phyloP scores from a whole-genome alignment of 2,888 invertebrate species.

The Eilema sororculum region DNA sequence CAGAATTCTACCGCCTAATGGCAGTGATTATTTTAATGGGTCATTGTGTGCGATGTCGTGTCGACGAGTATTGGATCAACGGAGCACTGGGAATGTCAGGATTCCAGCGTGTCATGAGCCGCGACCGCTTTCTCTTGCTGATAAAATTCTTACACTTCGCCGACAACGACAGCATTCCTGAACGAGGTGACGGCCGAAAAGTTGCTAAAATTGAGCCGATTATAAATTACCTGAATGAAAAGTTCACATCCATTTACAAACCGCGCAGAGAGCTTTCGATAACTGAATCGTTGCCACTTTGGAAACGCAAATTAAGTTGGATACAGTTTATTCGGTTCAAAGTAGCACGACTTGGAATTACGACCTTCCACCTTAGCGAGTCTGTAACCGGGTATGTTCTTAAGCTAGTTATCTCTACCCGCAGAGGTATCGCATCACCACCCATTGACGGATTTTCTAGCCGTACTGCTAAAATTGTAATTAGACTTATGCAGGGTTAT shows the following conservation, averaged over 20 bases:
- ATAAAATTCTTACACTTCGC: background rate
- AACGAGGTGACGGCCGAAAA: background rate
- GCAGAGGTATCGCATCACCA: background rate
- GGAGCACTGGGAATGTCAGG: background rate
- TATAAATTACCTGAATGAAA: background rate
- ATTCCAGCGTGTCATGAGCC: background rate
- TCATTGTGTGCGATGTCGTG: background rate
- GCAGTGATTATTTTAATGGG: background rate
- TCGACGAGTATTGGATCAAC: background rate
- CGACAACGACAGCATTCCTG: background rate
- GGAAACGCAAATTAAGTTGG: background rate
- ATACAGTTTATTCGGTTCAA: background rate
- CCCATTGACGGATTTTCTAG: background rate
- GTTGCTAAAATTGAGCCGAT: background rate
- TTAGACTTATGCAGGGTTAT: background rate
- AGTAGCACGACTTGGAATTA: background rate
- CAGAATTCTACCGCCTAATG: background rate
- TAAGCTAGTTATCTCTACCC: background rate
- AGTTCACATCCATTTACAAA: background rate
- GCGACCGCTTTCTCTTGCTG: background rate
- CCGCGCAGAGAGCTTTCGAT: background rate
- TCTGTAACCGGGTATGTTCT: background rate
- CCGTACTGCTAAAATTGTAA: slow-evolving; percentile 2
- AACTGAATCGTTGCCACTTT: background rate
- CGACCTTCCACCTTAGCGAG: background rate